These are phyloP conservation scores for Xiphophorus birchmanni DNA, from an alignment of 2,797 vertebrate species.

Conservation along the genomic window DNA sequence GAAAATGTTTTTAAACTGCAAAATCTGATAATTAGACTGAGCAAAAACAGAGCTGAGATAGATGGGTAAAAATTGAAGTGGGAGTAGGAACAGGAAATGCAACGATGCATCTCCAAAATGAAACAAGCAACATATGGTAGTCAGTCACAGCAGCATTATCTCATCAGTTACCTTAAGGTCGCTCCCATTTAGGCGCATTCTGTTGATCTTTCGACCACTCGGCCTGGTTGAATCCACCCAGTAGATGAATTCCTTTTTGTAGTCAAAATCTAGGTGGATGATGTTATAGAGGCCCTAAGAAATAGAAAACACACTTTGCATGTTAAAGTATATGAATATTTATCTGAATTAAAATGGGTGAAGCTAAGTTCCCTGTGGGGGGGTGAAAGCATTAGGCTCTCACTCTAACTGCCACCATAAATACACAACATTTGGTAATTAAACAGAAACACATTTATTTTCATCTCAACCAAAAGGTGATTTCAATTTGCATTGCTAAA, in stretches of 20 bases:
- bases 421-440: neutral
- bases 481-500: neutral
- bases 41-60: neutral
- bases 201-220: slow-evolving; percentile 95
- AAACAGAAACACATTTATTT: neutral
- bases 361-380: neutral
- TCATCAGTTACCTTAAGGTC: slow-evolving; percentile 89
- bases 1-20: slow-evolving; percentile 6
- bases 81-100: slow-evolving; percentile 8
- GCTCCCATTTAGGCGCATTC: slow-evolving; percentile 96
- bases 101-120: slow-evolving; percentile 16
- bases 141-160: slow-evolving; percentile 4
- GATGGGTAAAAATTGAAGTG: neutral
- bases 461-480: neutral
- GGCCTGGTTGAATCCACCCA: slow-evolving; percentile 98
- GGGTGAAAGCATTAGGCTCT: neutral
- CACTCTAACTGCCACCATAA: slow-evolving; percentile 4
- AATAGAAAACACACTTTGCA: slow-evolving; percentile 5
- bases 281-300: slow-evolving; percentile 95
- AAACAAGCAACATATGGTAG: slow-evolving; percentile 16
- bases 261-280: slow-evolving; percentile 98
- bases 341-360: neutral
- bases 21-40: slow-evolving; percentile 9
- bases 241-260: slow-evolving; percentile 97
- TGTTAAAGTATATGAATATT: neutral